phyloP scores from a whole-genome alignment of 2,888 invertebrate species.

The Aproaerema taeniolella region DNA sequence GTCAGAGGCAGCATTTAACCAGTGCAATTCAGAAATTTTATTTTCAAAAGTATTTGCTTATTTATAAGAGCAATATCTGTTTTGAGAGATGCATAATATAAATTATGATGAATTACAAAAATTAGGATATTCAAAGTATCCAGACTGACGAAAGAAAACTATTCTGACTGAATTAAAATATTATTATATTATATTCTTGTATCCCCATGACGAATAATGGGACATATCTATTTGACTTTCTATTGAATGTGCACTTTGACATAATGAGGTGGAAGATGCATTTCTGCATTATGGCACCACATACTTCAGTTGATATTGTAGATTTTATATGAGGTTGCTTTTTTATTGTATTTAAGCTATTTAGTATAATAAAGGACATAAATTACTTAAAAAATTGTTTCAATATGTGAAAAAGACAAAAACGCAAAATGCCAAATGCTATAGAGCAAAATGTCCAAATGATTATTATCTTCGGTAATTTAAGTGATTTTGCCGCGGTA shows the following conservation, averaged over 20 bases:
- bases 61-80: neutral
- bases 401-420: too few relatives aligned
- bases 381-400: too few relatives aligned
- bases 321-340: slow-evolving; percentile 40
- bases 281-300: too few relatives aligned
- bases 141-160: slow-evolving; percentile 4
- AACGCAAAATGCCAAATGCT: too few relatives aligned
- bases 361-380: slow-evolving; percentile 23
- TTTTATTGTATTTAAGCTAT: slow-evolving; percentile 29
- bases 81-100: neutral
- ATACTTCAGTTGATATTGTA: slow-evolving; percentile 26
- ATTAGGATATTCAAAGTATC: slow-evolving; percentile 2
- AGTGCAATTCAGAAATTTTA: slow-evolving; percentile 30
- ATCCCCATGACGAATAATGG: neutral
- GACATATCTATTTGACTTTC: neutral
- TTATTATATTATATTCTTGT: neutral
- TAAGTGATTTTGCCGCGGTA: too few relatives aligned
- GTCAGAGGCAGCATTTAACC: slow-evolving; percentile 35
- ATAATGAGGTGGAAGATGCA: too few relatives aligned
- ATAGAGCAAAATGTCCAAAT: too few relatives aligned
- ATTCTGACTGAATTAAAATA: slow-evolving; percentile 8
- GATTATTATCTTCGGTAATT: too few relatives aligned
- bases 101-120: too few relatives aligned
- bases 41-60: slow-evolving; percentile 1
- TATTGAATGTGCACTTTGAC: neutral